phyloP scores from a whole-genome alignment of 2,797 vertebrate species.

The Monodelphis domestica region DNA sequence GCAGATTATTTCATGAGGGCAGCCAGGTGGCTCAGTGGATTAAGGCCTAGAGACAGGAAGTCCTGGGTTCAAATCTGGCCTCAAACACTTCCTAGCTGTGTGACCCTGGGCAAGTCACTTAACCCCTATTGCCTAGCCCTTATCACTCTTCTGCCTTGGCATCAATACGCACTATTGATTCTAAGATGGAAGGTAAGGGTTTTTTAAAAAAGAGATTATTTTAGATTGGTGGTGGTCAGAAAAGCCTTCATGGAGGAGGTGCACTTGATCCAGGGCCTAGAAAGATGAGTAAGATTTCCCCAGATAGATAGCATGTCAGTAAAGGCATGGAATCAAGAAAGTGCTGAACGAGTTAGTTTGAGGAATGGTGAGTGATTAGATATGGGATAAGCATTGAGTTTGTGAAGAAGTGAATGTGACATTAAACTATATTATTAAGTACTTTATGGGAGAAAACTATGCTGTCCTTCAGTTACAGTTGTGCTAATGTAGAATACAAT shows the following conservation, averaged over 20 bases:
- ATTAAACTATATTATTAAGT: background rate
- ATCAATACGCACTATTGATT: too few species aligned
- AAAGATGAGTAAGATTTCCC: background rate
- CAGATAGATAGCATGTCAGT: background rate
- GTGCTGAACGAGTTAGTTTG: background rate
- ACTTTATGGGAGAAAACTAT: background rate
- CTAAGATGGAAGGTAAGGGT: too few species aligned
- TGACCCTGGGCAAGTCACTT: too few species aligned
- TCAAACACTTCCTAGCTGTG: too few species aligned
- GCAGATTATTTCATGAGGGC: too few species aligned
- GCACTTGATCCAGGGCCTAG: background rate
- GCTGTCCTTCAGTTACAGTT: background rate
- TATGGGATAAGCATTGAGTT: background rate
- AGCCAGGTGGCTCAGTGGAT: too few species aligned
- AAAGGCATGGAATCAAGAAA: background rate
- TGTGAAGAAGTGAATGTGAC: background rate
- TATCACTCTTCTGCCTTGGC: too few species aligned
- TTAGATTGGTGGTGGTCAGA: background rate
- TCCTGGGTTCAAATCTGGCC: too few species aligned
- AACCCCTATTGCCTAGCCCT: too few species aligned
- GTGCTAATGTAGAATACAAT: background rate
- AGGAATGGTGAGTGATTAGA: background rate
- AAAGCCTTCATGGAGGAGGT: background rate
- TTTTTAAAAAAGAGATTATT: too few species aligned
- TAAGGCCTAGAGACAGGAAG: too few species aligned